Percentiles rank a stretch among this genome's conserved stretches.
Evolutionary conservation across 2,113 vertebrate genomes (phyloP).

Genomic region (Elephantulus edwardii): DNA sequence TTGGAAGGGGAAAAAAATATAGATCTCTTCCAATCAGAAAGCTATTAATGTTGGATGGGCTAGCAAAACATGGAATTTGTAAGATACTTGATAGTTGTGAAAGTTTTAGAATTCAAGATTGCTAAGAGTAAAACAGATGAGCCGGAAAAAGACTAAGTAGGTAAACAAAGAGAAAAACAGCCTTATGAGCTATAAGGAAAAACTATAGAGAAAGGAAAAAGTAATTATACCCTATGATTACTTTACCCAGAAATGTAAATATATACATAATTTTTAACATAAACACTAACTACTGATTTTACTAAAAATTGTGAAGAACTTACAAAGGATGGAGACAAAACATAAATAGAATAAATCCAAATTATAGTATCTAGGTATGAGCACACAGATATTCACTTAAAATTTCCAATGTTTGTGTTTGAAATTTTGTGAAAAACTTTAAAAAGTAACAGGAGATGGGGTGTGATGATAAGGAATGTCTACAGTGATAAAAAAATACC

Average conservation of each 20-base stretch:
- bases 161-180: background rate
- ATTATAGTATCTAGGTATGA: background rate
- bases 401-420: no score
- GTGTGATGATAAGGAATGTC: no score
- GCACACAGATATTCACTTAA: background rate
- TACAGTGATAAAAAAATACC: no score
- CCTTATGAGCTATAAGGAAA: constrained; percentile 34
- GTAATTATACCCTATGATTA: background rate
- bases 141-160: background rate
- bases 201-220: background rate
- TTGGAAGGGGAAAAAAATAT: no score
- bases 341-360: constrained; percentile 31
- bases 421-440: no score
- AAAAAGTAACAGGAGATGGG: no score
- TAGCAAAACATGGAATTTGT: background rate
- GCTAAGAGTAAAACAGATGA: background rate
- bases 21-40: no score
- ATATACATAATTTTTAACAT: background rate
- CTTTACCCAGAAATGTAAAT: constrained; percentile 22
- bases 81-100: background rate
- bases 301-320: background rate
- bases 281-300: constrained; percentile 11
- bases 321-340: background rate
- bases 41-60: no score
- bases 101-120: constrained; percentile 7